phyloP scores from a whole-genome alignment of 2,113 vertebrate species.

The Empidonax alnorum region DNA sequence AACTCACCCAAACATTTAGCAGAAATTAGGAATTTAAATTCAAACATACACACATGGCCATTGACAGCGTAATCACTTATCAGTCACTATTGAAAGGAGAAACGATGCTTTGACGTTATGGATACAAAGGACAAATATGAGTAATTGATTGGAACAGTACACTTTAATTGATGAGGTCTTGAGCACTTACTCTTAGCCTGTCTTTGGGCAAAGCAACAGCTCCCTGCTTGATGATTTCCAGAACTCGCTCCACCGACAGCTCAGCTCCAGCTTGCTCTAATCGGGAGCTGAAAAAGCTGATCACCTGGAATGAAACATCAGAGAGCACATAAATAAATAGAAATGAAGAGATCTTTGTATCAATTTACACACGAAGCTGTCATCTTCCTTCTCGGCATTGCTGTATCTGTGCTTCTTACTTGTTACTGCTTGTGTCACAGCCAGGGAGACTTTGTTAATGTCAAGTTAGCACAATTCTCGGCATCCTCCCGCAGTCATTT shows the following conservation, averaged over 20 bases:
- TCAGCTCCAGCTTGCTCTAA: constrained; percentile 93
- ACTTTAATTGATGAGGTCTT: background rate
- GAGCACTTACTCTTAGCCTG: constrained; percentile 88
- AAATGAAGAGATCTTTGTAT: background rate
- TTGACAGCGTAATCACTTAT: background rate
- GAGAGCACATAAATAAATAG: background rate
- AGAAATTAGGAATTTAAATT: background rate
- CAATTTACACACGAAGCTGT: background rate
- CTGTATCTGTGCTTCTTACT: background rate
- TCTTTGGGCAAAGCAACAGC: constrained; percentile 93
- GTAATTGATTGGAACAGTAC: background rate
- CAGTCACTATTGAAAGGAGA: background rate
- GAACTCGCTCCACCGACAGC: constrained; percentile 94
- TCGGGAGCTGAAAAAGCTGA: constrained; percentile 94
- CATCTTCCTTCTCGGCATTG: background rate
- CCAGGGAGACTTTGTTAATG: background rate
- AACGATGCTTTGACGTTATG: background rate
- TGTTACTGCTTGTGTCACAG: background rate
- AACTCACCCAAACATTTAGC: background rate
- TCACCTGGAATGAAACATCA: constrained; percentile 82
- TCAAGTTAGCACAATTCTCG: background rate
- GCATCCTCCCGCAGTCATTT: background rate
- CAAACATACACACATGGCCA: background rate
- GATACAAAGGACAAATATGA: background rate
- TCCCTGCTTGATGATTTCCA: constrained; percentile 98